Percentiles rank a stretch among this genome's conserved stretches.
phyloP scores from a whole-genome alignment of 2,888 invertebrate genomes.

The Rotaria macrura region DNA sequence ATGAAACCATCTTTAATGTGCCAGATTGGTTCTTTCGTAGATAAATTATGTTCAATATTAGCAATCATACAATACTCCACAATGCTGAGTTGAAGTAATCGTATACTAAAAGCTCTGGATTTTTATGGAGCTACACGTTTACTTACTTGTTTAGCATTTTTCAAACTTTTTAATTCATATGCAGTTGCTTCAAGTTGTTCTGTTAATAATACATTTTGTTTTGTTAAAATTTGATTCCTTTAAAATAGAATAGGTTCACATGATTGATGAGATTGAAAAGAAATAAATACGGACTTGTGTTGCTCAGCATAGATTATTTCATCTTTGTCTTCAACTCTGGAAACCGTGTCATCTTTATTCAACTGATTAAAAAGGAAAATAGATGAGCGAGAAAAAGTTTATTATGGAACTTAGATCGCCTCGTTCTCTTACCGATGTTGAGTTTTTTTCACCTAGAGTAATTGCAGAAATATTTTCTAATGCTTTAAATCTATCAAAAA shows the following conservation, averaged over 20 bases:
- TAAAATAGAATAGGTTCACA: not conserved
- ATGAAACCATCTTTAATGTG: too few relatives aligned
- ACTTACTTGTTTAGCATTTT: slow-evolving; percentile 3
- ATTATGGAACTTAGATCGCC: not conserved
- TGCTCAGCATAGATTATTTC: not conserved
- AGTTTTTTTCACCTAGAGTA: slow-evolving; percentile 24
- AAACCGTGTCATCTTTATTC: not conserved
- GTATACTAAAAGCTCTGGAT: too few relatives aligned
- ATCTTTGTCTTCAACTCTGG: slow-evolving; percentile 7
- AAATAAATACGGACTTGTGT: not conserved
- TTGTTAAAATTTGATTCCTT: not conserved
- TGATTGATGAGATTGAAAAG: not conserved
- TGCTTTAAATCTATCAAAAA: slow-evolving; percentile 17
- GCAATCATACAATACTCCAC: too few relatives aligned
- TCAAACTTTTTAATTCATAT: not conserved
- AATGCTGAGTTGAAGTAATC: too few relatives aligned
- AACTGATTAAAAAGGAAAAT: not conserved
- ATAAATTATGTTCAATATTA: too few relatives aligned
- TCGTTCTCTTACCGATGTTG: not conserved
- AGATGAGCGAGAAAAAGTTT: not conserved
- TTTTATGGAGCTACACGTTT: too few relatives aligned
- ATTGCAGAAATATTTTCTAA: slow-evolving; percentile 27
- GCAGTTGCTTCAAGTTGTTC: not conserved
- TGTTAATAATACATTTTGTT: not conserved
- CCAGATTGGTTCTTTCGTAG: too few relatives aligned